Percentiles rank a stretch among this genome's conserved stretches.
Evolutionary conservation across 1,140 invertebrate species (phyloP).

Genomic region (Pogonomyrmex barbatus): DNA sequence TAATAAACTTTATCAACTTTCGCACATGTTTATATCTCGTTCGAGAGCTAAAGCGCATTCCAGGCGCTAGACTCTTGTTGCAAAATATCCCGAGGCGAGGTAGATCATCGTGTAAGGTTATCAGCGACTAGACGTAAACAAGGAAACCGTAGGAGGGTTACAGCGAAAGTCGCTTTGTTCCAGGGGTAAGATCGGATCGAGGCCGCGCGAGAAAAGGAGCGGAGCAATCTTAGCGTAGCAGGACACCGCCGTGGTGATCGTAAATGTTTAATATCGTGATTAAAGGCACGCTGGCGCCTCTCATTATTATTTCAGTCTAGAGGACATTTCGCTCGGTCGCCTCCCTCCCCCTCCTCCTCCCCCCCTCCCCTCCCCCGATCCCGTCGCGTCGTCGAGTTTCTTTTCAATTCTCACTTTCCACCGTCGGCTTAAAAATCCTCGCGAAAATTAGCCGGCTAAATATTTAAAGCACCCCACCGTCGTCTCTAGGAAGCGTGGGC

Average conservation of each 20-base stretch:
- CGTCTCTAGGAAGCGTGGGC: constrained; percentile 55
- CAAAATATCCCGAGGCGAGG: constrained; percentile 30
- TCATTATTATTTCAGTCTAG: constrained; percentile 86
- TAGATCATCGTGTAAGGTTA: constrained; percentile 69
- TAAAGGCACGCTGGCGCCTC: constrained; percentile 84
- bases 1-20: constrained; percentile 31
- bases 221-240: constrained; percentile 65
- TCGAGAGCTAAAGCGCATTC: constrained; percentile 36
- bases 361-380: constrained; percentile 33
- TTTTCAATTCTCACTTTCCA: constrained; percentile 83
- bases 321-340: constrained; percentile 82
- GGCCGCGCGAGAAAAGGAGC: constrained; percentile 65
- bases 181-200: constrained; percentile 76
- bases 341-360: constrained; percentile 33
- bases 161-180: constrained; percentile 64
- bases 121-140: constrained; percentile 75
- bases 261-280: constrained; percentile 87
- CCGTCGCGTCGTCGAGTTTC: constrained; percentile 78
- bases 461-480: constrained; percentile 81
- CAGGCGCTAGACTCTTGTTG: background rate
- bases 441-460: constrained; percentile 85
- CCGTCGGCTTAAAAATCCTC: constrained; percentile 82
- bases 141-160: constrained; percentile 36
- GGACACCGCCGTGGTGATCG: constrained; percentile 80
- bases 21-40: constrained; percentile 10